A percentile compares a stretch with the other conserved stretches of the same genome.
These are phyloP conservation scores for Volucella inanis DNA, from an alignment of 2,888 invertebrate species.

Conservation along the genomic window DNA sequence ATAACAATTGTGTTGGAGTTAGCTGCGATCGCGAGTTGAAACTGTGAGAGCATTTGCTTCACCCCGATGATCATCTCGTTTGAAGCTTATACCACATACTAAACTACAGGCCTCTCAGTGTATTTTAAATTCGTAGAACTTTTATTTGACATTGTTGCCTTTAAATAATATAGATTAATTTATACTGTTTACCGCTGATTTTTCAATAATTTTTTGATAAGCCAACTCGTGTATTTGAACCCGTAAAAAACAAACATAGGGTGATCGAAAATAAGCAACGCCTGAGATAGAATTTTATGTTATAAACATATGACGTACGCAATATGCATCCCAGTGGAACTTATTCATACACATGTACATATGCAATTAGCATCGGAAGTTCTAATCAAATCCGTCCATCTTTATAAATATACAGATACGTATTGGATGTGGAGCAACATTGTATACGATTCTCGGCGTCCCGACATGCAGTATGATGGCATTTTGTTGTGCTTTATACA, in stretches of 20 bases:
- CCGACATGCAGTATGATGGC: no score
- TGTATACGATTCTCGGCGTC: no score
- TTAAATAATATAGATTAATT: constrained; percentile 28
- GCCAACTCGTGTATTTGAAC: not conserved
- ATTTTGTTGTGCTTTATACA: no score
- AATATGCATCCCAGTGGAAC: no score
- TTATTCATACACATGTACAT: no score
- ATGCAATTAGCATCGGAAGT: no score
- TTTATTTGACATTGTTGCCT: constrained; percentile 14
- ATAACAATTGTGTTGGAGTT: constrained; percentile 24
- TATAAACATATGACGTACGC: no score
- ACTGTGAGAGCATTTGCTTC: constrained; percentile 19
- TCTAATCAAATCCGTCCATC: no score
- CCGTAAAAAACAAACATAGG: not conserved
- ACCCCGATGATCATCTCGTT: constrained; percentile 41
- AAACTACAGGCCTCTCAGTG: constrained; percentile 9
- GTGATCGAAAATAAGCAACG: not conserved
- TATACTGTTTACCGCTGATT: constrained; percentile 24
- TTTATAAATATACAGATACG: no score
- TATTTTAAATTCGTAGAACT: constrained; percentile 21
- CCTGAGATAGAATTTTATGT: no score
- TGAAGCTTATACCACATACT: constrained; percentile 39
- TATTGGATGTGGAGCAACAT: no score
- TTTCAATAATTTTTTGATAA: constrained; percentile 48
- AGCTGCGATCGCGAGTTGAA: constrained; percentile 23